Evolutionary conservation across 2,888 invertebrate species (phyloP), one percentile per base, ranked within the genome.

Genomic region (Drosophila anomelani): DNA sequence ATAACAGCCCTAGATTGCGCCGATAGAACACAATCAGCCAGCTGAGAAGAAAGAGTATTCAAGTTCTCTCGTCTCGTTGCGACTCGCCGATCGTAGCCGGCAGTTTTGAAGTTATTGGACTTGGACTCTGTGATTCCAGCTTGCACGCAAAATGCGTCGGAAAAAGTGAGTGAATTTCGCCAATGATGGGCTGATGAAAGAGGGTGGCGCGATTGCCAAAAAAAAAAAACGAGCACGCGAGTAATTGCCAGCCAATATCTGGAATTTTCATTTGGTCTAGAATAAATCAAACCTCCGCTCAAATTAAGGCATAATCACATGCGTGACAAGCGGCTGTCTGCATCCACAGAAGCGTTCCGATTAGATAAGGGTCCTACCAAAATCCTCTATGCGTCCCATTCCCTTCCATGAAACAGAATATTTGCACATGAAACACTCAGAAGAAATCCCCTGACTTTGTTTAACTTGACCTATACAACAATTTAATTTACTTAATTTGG

Each of bases 281-380:
- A 66, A 80, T 85, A 88, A 85, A 88, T 85, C 84, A 86, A 86
- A 85, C 51, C 56, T 66, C 47, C 64, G 55, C 56, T 76, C 69
- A 80, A 84, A 87, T 87, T 81, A 77, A 80, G 81, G 81, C 82
- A 87, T 84, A 90, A 90, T 89, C 88, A 85, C 62, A 84, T 84
- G 90, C 84, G 87, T 88, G 80, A 87, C 84, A 84, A 61, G 78
- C 75, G 74, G 38, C 71, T 83, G 78, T 87, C 85, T 74, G 63
- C 54, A 61, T 60, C 57, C 58, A 32, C 51, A 57, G 67, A 55
- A 51, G 41, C 63, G 41, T 51, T 36, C 38, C 3, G 84, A 85
- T 85, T 72, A 85, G 88, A 85, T 88, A 88, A 60, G 38, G 23
- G 26, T 49, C 56, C 72, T 36, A 49, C 39, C 59, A 8, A 44